Evolutionary conservation across 2,113 vertebrate species (phyloP).

Genomic region (Oophaga pumilio): DNA sequence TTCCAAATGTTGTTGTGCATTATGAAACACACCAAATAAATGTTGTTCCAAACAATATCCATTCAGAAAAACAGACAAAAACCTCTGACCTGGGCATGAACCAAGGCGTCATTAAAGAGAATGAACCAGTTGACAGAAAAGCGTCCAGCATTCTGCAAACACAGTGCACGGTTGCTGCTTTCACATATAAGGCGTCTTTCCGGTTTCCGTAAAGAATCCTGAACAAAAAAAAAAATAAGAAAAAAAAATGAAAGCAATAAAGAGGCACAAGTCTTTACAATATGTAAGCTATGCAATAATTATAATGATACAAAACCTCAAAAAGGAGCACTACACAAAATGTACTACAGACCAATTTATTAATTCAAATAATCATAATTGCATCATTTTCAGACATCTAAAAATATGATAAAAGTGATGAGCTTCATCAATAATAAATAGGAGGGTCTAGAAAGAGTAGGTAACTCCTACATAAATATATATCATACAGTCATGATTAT

Average conservation of each 20-base stretch:
- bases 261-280: background rate
- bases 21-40: background rate
- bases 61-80: background rate
- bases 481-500: no score
- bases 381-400: no score
- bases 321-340: no score
- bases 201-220: constrained; percentile 94
- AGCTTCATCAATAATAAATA: no score
- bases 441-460: no score
- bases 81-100: constrained; percentile 90
- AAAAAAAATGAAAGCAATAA: background rate
- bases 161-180: constrained; percentile 91
- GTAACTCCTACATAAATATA: no score
- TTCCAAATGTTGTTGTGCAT: background rate
- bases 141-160: constrained; percentile 90
- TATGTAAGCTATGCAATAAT: no score
- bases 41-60: background rate
- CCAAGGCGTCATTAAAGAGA: constrained; percentile 92
- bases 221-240: constrained; percentile 5
- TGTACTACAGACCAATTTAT: no score
- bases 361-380: no score
- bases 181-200: constrained; percentile 91
- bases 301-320: no score
- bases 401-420: no score
- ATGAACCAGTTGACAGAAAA: constrained; percentile 99